Evolutionary conservation across 1,140 invertebrate genomes (phyloP).

Genomic region (Aphaenogaster rudis): DNA sequence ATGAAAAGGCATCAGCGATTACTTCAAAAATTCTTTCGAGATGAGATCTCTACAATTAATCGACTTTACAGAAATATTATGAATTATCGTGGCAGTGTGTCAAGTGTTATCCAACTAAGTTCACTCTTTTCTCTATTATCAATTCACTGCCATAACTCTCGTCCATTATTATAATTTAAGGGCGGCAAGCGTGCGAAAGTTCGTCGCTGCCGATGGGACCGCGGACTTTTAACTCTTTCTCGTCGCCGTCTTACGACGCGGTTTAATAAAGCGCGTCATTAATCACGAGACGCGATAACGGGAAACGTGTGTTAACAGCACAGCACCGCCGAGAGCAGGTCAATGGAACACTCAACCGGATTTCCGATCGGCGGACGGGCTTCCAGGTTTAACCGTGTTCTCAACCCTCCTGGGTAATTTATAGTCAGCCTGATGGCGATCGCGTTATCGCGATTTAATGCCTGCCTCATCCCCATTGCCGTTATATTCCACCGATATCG

Average conservation of each 20-base stretch:
- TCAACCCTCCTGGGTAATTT: conserved; percentile 67
- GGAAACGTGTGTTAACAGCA: conserved; percentile 51
- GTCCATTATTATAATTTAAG: conserved; percentile 34
- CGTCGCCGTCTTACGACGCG: conserved; percentile 8
- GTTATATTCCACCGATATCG: not conserved
- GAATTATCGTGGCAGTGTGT: not conserved
- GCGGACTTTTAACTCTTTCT: conserved; percentile 42
- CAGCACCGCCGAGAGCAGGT: conserved; percentile 52
- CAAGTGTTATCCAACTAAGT: not conserved
- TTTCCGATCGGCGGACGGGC: conserved; percentile 62
- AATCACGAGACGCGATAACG: conserved; percentile 52
- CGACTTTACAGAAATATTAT: not conserved
- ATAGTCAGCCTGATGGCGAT: conserved; percentile 65
- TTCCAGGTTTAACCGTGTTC: conserved; percentile 57
- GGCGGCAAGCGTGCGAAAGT: not conserved
- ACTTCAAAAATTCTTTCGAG: not conserved
- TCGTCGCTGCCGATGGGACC: not conserved
- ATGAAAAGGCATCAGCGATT: not conserved
- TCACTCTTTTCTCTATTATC: conserved; percentile 12
- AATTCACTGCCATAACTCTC: not conserved
- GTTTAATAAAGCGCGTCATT: conserved; percentile 58
- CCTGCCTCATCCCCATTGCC: conserved; percentile 46
- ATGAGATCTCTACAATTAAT: conserved; percentile 9
- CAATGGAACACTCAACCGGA: conserved; percentile 72
- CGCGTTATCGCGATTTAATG: conserved; percentile 77